Evolutionary conservation across 2,888 invertebrate genomes (phyloP).

Genomic region (Eumacrocentrus americanus): DNA sequence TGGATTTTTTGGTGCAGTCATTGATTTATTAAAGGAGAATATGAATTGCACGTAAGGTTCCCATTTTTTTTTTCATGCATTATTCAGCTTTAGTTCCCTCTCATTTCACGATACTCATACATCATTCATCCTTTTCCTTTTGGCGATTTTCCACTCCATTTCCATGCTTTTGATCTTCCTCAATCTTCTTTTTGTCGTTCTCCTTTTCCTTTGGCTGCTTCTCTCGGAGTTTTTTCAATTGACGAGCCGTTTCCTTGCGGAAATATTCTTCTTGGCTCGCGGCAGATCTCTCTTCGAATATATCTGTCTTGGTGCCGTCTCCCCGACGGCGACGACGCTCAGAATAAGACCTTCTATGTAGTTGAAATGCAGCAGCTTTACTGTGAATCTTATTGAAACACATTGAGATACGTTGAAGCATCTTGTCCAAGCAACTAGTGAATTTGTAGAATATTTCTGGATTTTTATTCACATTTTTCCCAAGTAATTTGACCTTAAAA

Average conservation of each 20-base stretch:
- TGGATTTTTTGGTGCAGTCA: constrained; percentile 55
- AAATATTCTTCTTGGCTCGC: constrained; percentile 55
- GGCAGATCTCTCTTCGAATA: constrained; percentile 50
- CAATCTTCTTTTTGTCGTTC: constrained; percentile 7
- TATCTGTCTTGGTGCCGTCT: constrained; percentile 50
- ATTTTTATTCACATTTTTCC: background rate
- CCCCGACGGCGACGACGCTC: constrained; percentile 50
- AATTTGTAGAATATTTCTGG: background rate
- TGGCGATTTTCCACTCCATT: constrained; percentile 10
- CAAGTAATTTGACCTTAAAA: background rate
- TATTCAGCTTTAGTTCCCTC: too few relatives aligned
- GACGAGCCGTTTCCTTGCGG: constrained; percentile 47
- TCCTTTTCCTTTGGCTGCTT: background rate
- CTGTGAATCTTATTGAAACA: background rate
- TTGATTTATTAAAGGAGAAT: constrained; percentile 49
- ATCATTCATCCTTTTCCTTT: background rate
- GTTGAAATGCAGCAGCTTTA: constrained; percentile 13
- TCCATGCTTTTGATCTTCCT: constrained; percentile 9
- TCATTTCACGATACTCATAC: background rate
- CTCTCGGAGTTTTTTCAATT: constrained; percentile 43
- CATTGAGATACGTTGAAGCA: constrained; percentile 25
- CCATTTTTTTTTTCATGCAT: background rate
- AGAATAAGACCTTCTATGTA: constrained; percentile 31
- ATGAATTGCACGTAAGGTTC: constrained; percentile 57
- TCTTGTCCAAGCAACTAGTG: constrained; percentile 1